These are phyloP conservation scores for Periophthalmodon schlosseri DNA, from an alignment of 2,113 vertebrate genomes.

Conservation along the genomic window DNA sequence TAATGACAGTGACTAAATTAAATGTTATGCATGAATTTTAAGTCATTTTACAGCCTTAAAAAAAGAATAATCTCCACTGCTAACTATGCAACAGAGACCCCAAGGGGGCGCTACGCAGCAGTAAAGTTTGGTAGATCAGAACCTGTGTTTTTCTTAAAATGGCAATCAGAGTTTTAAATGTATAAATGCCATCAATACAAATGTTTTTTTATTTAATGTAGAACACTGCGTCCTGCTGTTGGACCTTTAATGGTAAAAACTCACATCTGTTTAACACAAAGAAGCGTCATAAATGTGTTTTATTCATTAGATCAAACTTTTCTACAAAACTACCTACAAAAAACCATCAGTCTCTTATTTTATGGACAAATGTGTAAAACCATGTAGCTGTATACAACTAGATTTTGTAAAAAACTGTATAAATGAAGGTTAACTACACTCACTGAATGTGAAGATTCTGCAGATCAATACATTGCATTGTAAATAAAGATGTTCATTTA, in stretches of 20 bases:
- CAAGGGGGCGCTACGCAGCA: neutral
- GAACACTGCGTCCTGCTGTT: too few relatives aligned
- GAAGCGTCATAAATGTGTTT: neutral
- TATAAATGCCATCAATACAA: too few relatives aligned
- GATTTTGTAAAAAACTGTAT: slow-evolving; percentile 60
- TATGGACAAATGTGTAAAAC: slow-evolving; percentile 27
- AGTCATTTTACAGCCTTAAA: neutral
- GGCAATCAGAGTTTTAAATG: neutral
- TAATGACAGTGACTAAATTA: neutral
- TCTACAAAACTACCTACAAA: slow-evolving; percentile 9
- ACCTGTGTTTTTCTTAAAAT: neutral
- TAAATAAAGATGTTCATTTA: slow-evolving; percentile 50
- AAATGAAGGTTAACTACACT: slow-evolving; percentile 28
- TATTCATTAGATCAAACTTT: neutral
- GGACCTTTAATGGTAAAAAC: too few relatives aligned
- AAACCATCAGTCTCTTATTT: slow-evolving; percentile 23
- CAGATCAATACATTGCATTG: slow-evolving; percentile 32
- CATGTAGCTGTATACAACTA: slow-evolving; percentile 24
- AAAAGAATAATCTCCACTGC: neutral
- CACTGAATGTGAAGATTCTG: slow-evolving; percentile 40
- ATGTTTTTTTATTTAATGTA: too few relatives aligned
- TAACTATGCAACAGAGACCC: neutral
- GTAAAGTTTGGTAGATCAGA: neutral
- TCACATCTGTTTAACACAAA: neutral
- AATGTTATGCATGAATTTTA: neutral